phyloP scores from a whole-genome alignment of 2,797 vertebrate species.

The Silurus aristotelis region DNA sequence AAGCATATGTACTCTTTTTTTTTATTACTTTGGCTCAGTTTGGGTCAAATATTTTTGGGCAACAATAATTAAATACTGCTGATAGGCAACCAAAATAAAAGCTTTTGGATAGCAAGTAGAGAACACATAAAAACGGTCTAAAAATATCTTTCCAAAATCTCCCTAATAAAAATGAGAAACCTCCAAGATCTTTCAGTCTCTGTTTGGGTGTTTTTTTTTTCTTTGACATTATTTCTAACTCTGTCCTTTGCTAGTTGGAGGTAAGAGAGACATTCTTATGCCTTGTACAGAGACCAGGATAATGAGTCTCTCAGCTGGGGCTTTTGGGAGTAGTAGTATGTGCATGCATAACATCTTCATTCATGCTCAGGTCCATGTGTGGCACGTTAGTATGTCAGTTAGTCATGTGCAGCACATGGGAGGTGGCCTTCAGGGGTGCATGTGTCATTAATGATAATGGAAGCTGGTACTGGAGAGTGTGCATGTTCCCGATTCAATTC shows the following conservation, averaged over 20 bases:
- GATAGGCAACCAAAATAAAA: conserved; percentile 1
- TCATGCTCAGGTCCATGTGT: conserved; percentile 42
- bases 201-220: conserved; percentile 24
- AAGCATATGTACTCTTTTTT: conserved; percentile 30
- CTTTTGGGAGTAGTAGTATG: conserved; percentile 52
- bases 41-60: conserved; percentile 23
- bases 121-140: not conserved
- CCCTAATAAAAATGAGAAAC: conserved; percentile 33
- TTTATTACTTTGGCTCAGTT: conserved; percentile 46
- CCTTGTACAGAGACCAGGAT: conserved; percentile 57
- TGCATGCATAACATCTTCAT: conserved; percentile 54
- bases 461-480: conserved; percentile 32
- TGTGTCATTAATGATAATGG: conserved; percentile 49
- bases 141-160: conserved; percentile 21
- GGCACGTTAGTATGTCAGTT: conserved; percentile 39
- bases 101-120: not conserved
- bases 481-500: not conserved
- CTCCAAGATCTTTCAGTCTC: conserved; percentile 55
- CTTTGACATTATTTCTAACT: conserved; percentile 51
- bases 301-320: conserved; percentile 66
- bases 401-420: conserved; percentile 33
- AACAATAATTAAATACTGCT: conserved; percentile 42
- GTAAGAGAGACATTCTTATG: conserved; percentile 60
- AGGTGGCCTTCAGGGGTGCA: conserved; percentile 43
- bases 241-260: conserved; percentile 58